Evolutionary conservation across 2,888 invertebrate genomes (phyloP), one percentile per base, ranked within the genome.

Genomic region (Drosophila melanosoma): DNA sequence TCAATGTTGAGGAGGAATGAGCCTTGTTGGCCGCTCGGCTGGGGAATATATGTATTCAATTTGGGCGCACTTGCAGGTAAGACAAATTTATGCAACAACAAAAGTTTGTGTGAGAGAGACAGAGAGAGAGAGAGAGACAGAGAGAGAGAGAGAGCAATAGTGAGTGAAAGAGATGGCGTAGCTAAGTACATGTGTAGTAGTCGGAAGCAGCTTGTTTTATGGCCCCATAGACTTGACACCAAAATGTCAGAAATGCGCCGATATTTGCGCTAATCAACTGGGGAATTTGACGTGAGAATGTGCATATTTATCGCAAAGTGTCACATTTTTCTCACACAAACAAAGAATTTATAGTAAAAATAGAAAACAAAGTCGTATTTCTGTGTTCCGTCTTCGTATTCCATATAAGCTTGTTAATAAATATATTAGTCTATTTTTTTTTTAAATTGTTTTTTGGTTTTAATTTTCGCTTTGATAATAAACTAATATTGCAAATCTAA

Each of bases 181-280:
- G 51, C 26, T 58, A 70, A 67, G 74, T 66, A 67, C 51, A 61
- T 40, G 12, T 69, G 54, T 66, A 64, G 69, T 78, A 69, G 63
- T 67, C 52, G 62, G 40, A 48, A 60, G 51, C 51, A 56, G 62
- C 65, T 65, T 52, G 56, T 57, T 74, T 57, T 58, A 5, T 29
- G 70, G 57, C 78, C 72, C 65, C 73, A 45, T 82, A 81, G 76
- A 69, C 83, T 87, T 85, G 83, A 83, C 83, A 83, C 79, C 66
- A 69, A 83, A 67, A 78, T 70, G 68, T 58, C 74, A 70, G 58
- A 80, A 62, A 60, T 71, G 71, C 58, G 76, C 51, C 54, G 36
- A 73, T 78, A 64, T 73, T 66, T 61, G 54, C 54, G 62, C 72
- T 83, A 83, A 85, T 88, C 82, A 80, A 84, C 69, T 73, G 52